Evolutionary conservation across 2,113 vertebrate genomes (phyloP).

Genomic region (Proteles cristata): DNA sequence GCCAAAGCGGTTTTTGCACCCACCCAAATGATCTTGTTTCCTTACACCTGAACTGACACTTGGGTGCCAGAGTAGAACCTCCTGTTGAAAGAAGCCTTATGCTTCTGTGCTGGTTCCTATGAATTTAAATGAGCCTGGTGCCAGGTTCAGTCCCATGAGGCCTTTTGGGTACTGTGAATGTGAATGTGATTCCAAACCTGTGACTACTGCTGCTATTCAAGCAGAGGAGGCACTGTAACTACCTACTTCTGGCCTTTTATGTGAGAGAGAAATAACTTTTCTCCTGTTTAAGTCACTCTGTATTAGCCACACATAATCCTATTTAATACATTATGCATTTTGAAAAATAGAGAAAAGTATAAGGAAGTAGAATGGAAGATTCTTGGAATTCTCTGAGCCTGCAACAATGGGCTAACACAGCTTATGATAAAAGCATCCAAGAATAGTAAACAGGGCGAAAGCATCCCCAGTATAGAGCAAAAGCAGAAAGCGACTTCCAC

Average conservation of each 20-base stretch:
- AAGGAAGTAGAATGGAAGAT: neutral
- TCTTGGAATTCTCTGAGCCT: neutral
- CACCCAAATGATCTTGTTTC: neutral
- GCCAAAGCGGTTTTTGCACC: neutral
- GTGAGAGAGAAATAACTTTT: neutral
- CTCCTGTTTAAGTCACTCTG: neutral
- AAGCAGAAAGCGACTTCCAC: too few relatives aligned
- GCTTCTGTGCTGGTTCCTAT: neutral
- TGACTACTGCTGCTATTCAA: neutral
- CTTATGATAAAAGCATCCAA: too few relatives aligned
- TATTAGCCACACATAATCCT: neutral
- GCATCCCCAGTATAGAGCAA: too few relatives aligned
- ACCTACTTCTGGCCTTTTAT: neutral
- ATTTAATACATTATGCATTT: neutral
- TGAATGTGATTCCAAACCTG: neutral
- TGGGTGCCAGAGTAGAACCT: neutral
- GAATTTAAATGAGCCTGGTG: neutral
- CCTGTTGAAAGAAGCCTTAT: neutral
- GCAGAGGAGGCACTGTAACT: neutral
- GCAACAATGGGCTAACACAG: too few relatives aligned
- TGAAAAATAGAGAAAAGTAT: neutral
- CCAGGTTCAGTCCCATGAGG: neutral
- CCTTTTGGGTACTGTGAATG: neutral
- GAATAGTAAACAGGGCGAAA: too few relatives aligned
- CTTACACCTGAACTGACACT: neutral